A percentile compares a stretch with the other conserved stretches of the same genome.
These are phyloP conservation scores for Temnothorax rugatulus DNA, from an alignment of 2,888 invertebrate genomes.

Conservation along the genomic window DNA sequence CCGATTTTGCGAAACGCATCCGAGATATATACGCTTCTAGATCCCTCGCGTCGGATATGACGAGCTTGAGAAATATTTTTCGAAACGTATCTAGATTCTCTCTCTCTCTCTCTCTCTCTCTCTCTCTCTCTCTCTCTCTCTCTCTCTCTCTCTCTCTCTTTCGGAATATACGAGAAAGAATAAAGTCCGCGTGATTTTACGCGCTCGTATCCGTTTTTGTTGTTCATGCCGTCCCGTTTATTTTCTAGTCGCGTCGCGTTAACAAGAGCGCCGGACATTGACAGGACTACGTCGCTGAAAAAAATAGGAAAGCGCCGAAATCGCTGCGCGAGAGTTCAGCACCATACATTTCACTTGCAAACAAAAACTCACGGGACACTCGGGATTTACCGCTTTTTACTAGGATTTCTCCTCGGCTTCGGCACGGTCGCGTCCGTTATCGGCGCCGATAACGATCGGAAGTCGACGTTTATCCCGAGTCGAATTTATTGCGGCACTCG, in stretches of 20 bases:
- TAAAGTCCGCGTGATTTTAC: neutral
- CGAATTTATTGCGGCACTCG: constrained; percentile 41
- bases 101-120: neutral
- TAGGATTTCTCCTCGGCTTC: neutral
- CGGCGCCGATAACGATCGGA: constrained; percentile 37
- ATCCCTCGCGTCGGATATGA: neutral
- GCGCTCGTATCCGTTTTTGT: neutral
- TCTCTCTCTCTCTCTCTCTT: too few species aligned
- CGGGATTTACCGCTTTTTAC: constrained; percentile 21
- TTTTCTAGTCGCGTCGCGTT: neutral
- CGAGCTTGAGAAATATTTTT: neutral
- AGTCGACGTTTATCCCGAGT: neutral
- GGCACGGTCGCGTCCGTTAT: constrained; percentile 14
- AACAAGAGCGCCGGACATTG: constrained; percentile 27
- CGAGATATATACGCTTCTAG: neutral
- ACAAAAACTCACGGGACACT: constrained; percentile 21
- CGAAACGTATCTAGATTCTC: neutral
- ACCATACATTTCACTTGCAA: constrained; percentile 39
- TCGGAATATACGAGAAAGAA: neutral
- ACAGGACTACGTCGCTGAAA: neutral
- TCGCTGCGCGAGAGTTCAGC: constrained; percentile 10
- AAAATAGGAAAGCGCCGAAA: constrained; percentile 27
- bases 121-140: neutral
- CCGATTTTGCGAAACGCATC: constrained; percentile 21
- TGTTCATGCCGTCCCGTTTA: neutral